Conservation (phyloP, 2,113 vertebrate species). For the Pelvicachromis taeniatus region DNA sequence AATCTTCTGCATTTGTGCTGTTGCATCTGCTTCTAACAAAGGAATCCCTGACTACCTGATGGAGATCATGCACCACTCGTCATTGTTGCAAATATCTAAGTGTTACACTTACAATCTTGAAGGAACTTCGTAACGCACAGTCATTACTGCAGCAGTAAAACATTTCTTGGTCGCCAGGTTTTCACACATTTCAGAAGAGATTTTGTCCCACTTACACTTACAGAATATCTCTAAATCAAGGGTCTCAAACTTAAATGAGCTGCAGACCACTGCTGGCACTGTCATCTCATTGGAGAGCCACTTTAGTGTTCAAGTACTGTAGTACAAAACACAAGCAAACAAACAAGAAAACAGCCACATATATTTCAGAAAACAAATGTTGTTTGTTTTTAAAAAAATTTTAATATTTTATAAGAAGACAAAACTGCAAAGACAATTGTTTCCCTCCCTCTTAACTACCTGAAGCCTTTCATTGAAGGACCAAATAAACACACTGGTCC, state of each 20-base stretch:
- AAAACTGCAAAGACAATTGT: background rate
- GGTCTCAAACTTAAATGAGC: background rate
- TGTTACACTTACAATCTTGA: no score
- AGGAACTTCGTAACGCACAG: background rate
- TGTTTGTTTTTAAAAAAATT: background rate
- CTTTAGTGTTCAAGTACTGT: background rate
- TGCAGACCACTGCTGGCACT: background rate
- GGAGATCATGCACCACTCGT: no score
- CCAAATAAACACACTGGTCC: no score
- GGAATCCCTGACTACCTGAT: no score
- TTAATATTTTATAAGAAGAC: background rate
- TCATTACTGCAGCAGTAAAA: background rate
- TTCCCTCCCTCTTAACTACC: background rate
- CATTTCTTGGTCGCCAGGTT: background rate
- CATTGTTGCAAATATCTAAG: no score
- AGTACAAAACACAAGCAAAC: background rate
- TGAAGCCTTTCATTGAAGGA: no score
- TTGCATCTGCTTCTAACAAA: no score
- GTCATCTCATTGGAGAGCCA: background rate
- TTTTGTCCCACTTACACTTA: background rate
- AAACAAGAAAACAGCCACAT: background rate
- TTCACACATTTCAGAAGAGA: background rate
- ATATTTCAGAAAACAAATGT: background rate
- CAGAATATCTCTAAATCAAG: background rate
- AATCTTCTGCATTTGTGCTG: no score